A percentile compares a stretch with the other conserved stretches of the same genome.
Conservation (phyloP, 2,113 vertebrate species). For the Eleginops maclovinus region DNA sequence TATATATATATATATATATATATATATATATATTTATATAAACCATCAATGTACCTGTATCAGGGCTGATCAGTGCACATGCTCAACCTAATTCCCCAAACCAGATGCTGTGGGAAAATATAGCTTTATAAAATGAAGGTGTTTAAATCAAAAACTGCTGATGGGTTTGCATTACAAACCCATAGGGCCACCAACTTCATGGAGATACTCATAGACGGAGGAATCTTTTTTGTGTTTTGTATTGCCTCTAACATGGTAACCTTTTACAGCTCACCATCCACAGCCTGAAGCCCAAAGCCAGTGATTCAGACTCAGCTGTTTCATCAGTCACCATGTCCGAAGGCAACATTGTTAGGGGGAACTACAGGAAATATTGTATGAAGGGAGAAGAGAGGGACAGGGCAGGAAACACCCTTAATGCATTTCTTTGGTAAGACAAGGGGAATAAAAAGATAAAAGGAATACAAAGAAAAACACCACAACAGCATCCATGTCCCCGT, state of each 20-base stretch:
- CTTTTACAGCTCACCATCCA: slow-evolving; percentile 70
- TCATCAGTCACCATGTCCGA: slow-evolving; percentile 76
- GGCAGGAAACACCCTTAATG: slow-evolving; percentile 66
- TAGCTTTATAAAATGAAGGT: slow-evolving; percentile 24
- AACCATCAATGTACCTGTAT: too few relatives aligned
- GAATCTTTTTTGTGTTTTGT: slow-evolving; percentile 44
- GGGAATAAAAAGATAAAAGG: slow-evolving; percentile 24
- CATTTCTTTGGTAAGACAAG: slow-evolving; percentile 69
- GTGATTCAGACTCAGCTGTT: slow-evolving; percentile 76
- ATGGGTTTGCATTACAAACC: slow-evolving; percentile 51
- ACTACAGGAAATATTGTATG: slow-evolving; percentile 63
- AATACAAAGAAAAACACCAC: neutral
- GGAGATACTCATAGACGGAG: slow-evolving; percentile 41
- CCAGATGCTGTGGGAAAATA: slow-evolving; percentile 17
- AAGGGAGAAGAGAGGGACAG: slow-evolving; percentile 52
- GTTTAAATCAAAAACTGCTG: slow-evolving; percentile 51
- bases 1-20: too few relatives aligned
- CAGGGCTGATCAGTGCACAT: neutral
- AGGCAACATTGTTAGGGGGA: slow-evolving; percentile 66
- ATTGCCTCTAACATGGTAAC: slow-evolving; percentile 64
- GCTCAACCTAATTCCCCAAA: slow-evolving; percentile 15
- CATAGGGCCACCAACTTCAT: slow-evolving; percentile 54
- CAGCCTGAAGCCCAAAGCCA: slow-evolving; percentile 59
- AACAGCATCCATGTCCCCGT: slow-evolving; percentile 34
- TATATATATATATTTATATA: too few relatives aligned